phyloP scores from a whole-genome alignment of 2,797 vertebrate genomes.

The Emydoidea blandingii region DNA sequence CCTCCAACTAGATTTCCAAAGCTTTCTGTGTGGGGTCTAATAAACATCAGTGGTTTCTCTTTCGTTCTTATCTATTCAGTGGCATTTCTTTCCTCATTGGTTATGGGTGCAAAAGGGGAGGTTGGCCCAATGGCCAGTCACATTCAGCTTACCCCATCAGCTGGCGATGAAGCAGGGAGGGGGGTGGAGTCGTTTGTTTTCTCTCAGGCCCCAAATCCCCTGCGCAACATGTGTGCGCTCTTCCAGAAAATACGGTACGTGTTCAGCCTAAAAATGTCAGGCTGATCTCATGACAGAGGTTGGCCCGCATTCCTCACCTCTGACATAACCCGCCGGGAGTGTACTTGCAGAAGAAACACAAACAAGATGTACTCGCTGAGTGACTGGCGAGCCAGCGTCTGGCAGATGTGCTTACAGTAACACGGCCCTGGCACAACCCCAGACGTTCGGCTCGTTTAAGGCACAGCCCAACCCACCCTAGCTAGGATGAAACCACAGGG shows the following conservation, averaged over 20 bases:
- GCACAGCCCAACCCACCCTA: not conserved
- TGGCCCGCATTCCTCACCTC: constrained; percentile 79
- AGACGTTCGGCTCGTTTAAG: not conserved
- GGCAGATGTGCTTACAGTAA: constrained; percentile 50
- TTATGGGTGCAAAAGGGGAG: constrained; percentile 69
- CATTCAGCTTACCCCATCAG: constrained; percentile 51
- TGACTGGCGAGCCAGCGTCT: constrained; percentile 47
- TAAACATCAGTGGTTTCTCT: constrained; percentile 63
- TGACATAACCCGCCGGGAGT: constrained; percentile 78
- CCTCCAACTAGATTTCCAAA: not conserved
- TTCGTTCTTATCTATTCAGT: constrained; percentile 66
- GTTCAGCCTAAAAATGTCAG: constrained; percentile 66
- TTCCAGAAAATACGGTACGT: constrained; percentile 66
- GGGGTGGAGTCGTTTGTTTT: constrained; percentile 3
- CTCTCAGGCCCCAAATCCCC: constrained; percentile 52
- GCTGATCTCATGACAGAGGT: constrained; percentile 78
- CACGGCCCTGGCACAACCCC: constrained; percentile 3
- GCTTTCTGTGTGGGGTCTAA: constrained; percentile 33
- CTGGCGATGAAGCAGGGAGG: constrained; percentile 50
- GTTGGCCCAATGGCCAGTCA: constrained; percentile 57
- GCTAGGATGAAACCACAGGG: not conserved
- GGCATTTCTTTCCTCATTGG: constrained; percentile 59
- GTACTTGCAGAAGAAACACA: constrained; percentile 71
- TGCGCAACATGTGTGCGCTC: constrained; percentile 17
- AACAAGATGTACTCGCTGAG: constrained; percentile 75